Conservation (phyloP, 2,113 vertebrate genomes). For the Pardalotus punctatus region DNA sequence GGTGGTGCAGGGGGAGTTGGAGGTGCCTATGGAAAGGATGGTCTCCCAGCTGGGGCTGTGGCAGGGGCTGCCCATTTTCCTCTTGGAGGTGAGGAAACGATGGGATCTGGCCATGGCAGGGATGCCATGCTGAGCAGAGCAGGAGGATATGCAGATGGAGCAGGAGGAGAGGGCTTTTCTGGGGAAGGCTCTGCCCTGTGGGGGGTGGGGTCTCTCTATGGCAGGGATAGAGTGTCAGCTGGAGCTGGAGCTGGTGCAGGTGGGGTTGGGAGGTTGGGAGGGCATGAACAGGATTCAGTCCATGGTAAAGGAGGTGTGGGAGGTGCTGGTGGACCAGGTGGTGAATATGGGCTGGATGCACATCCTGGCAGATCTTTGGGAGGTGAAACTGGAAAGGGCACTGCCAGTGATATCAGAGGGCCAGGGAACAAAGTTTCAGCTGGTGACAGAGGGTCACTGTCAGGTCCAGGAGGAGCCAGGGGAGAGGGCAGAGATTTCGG, state of each 20-base stretch:
- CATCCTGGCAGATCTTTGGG: not conserved
- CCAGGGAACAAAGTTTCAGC: not conserved
- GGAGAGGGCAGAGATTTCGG: not conserved
- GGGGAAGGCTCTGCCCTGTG: not conserved
- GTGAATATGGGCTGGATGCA: not conserved
- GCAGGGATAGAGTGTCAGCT: not conserved
- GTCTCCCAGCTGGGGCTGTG: not conserved
- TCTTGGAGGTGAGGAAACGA: not conserved
- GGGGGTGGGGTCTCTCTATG: not conserved
- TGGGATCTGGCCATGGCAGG: not conserved
- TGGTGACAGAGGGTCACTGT: not conserved
- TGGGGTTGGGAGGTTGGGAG: not conserved
- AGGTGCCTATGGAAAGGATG: not conserved
- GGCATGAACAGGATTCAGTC: not conserved
- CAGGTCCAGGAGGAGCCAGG: not conserved
- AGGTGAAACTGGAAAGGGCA: not conserved
- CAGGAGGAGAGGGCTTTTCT: not conserved
- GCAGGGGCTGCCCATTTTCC: not conserved
- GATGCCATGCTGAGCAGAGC: not conserved
- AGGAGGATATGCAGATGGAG: not conserved
- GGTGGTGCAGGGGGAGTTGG: fast-evolving
- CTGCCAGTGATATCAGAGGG: not conserved
- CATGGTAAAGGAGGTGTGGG: not conserved
- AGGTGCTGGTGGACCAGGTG: not conserved
- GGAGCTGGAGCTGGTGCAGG: not conserved